Conservation (phyloP, 2,888 invertebrate species). For the Cyclophora punctaria region DNA sequence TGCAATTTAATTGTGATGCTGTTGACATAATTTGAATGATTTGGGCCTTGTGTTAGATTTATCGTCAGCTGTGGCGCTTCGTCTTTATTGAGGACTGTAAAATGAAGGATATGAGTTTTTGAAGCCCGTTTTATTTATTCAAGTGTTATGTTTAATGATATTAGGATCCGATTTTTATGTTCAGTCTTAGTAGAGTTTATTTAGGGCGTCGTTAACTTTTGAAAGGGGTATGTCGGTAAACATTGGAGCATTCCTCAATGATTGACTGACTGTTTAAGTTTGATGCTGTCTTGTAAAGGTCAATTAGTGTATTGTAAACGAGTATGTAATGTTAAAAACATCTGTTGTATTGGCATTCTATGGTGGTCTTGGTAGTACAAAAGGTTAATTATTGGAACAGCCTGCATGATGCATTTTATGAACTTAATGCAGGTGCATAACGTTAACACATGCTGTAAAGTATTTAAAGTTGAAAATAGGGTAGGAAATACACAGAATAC, state of each 20-base stretch:
- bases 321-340: constrained; percentile 10
- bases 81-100: constrained; percentile 25
- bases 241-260: constrained; percentile 2
- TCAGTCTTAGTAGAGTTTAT: constrained; percentile 29
- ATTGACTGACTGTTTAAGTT: neutral
- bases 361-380: constrained; percentile 17
- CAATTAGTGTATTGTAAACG: constrained; percentile 10
- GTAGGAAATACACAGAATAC: too few relatives aligned
- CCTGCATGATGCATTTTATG: neutral
- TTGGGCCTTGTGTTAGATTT: constrained; percentile 46
- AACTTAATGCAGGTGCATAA: constrained; percentile 16
- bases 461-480: neutral
- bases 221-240: constrained; percentile 29
- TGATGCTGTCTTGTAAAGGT: neutral
- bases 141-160: constrained; percentile 51
- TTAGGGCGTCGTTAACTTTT: constrained; percentile 42
- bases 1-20: constrained; percentile 42
- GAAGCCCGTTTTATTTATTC: constrained; percentile 37
- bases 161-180: constrained; percentile 41
- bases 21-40: constrained; percentile 56
- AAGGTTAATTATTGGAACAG: constrained; percentile 13
- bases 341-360: constrained; percentile 23
- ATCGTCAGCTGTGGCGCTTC: constrained; percentile 38
- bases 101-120: constrained; percentile 27
- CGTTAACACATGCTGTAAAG: constrained; percentile 9